phyloP scores from a whole-genome alignment of 2,113 vertebrate genomes.

The Pteronura brasiliensis region DNA sequence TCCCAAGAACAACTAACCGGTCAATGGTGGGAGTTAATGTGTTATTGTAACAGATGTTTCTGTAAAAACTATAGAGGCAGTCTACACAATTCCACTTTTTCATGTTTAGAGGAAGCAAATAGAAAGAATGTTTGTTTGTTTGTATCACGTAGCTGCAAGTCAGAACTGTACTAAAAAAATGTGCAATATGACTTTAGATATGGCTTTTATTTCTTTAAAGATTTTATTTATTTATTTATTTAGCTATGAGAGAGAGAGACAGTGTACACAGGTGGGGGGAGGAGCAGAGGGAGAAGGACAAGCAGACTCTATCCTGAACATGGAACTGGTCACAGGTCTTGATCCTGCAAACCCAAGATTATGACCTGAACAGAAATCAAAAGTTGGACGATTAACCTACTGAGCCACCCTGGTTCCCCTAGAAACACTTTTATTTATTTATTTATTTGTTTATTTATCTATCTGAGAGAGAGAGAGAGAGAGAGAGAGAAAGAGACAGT shows the following conservation, averaged over 20 bases:
- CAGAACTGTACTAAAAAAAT: conserved; percentile 5
- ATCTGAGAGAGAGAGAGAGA: too few species aligned
- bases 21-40: background rate
- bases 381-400: background rate
- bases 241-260: background rate
- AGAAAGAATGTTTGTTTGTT: background rate
- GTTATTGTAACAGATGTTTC: background rate
- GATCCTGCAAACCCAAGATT: background rate
- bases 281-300: background rate
- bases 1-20: background rate
- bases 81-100: background rate
- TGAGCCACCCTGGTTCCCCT: background rate
- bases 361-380: background rate
- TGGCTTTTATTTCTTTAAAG: background rate
- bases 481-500: too few species aligned
- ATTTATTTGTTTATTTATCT: too few species aligned
- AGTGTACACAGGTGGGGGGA: background rate
- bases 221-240: background rate
- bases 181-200: background rate
- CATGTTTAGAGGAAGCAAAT: background rate
- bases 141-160: background rate
- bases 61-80: background rate
- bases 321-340: background rate
- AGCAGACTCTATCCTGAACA: background rate
- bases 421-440: background rate